These are phyloP conservation scores for Hoplodrina blanda DNA, from an alignment of 2,888 invertebrate genomes.

Conservation along the genomic window DNA sequence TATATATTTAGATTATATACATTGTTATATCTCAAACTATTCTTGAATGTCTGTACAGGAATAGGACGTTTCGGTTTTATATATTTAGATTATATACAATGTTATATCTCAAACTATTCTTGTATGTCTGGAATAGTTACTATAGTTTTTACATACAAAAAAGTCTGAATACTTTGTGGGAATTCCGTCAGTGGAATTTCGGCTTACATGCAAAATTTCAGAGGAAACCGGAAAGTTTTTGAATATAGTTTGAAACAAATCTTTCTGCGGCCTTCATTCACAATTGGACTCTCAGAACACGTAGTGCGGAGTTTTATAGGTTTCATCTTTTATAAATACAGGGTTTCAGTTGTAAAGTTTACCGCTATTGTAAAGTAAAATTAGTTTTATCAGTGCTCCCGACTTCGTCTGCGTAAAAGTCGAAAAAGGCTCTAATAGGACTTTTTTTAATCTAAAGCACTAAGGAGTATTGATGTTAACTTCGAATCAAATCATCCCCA, in stretches of 20 bases:
- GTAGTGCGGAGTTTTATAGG: slow-evolving; percentile 24
- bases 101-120: slow-evolving; percentile 37
- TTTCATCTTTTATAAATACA: slow-evolving; percentile 28
- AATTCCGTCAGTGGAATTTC: slow-evolving; percentile 34
- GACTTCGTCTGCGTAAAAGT: no score
- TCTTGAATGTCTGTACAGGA: no score
- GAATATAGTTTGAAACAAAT: slow-evolving; percentile 59
- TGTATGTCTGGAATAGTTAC: slow-evolving; percentile 26
- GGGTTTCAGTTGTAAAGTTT: slow-evolving; percentile 18
- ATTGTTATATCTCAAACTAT: no score
- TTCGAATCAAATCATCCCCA: no score
- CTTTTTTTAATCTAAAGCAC: no score
- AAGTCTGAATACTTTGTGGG: slow-evolving; percentile 36
- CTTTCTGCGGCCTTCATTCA: slow-evolving; percentile 53
- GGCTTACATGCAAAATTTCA: slow-evolving; percentile 49
- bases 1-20: no score
- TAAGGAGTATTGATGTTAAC: no score
- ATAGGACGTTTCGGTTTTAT: no score
- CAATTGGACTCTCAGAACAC: slow-evolving; percentile 36
- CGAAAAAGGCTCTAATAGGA: no score
- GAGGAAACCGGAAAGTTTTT: slow-evolving; percentile 41
- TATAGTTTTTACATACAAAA: slow-evolving; percentile 42
- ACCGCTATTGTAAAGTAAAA: slow-evolving; percentile 17
- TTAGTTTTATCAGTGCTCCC: background rate
- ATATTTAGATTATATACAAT: no score